These are phyloP conservation scores for Trematomus loennbergii DNA, from an alignment of 2,113 vertebrate species.

Conservation along the genomic window DNA sequence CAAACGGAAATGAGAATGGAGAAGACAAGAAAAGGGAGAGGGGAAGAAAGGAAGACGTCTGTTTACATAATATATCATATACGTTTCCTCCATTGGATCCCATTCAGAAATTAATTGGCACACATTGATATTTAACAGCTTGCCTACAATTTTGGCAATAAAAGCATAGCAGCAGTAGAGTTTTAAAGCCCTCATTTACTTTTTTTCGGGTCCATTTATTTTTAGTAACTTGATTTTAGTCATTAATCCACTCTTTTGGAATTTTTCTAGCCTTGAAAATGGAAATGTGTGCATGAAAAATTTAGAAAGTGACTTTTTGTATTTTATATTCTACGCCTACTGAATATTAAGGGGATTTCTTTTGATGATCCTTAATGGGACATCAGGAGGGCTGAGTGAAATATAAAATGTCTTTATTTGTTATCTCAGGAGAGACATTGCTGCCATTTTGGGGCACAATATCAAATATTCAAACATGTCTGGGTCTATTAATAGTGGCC, in stretches of 20 bases:
- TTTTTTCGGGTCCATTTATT: constrained; percentile 30
- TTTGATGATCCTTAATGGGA: not conserved
- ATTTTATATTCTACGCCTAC: not conserved
- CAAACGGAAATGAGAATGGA: not conserved
- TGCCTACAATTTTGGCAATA: not conserved
- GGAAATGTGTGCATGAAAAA: not conserved
- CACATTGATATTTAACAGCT: not conserved
- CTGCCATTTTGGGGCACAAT: constrained; percentile 48
- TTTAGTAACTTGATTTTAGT: not conserved
- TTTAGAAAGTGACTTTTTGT: not conserved
- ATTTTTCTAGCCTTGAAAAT: not conserved
- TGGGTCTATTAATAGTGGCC: constrained; percentile 34
- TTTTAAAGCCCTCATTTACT: constrained; percentile 11
- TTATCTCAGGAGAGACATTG: constrained; percentile 7
- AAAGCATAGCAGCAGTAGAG: not conserved
- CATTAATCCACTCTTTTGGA: constrained; percentile 1
- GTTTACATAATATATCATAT: constrained; percentile 9
- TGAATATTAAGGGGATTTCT: not conserved
- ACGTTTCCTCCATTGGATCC: not conserved
- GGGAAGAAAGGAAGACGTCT: not conserved
- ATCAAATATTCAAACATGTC: constrained; percentile 45
- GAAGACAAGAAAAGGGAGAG: not conserved
- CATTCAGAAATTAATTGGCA: constrained; percentile 4
- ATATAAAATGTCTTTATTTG: constrained; percentile 31
- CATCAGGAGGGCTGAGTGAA: constrained; percentile 4